Conservation (phyloP, 2,113 vertebrate species). For the Elgaria multicarinata region DNA sequence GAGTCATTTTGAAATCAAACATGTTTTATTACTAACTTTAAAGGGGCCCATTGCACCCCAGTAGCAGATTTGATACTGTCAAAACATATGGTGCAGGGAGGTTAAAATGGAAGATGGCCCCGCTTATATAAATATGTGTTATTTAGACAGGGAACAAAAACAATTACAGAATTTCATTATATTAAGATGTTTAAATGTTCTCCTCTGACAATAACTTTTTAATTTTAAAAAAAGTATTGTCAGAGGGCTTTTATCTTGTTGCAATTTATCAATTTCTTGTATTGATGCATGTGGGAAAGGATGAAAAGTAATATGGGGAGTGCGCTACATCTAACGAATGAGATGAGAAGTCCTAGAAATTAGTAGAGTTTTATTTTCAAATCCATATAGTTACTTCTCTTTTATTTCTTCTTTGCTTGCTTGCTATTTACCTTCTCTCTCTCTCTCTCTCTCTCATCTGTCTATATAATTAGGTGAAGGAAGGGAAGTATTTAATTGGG, state of each 20-base stretch:
- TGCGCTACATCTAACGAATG: conserved; percentile 60
- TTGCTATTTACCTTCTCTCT: neutral
- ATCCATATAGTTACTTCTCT: neutral
- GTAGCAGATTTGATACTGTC: neutral
- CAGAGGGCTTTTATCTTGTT: no score
- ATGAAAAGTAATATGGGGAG: conserved; percentile 10
- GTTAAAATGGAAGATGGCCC: neutral
- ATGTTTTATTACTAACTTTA: neutral
- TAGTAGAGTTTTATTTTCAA: conserved; percentile 54
- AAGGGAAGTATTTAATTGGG: neutral
- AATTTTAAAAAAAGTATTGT: no score
- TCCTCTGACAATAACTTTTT: neutral
- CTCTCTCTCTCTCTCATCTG: neutral
- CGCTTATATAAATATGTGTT: neutral
- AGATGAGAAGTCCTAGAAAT: conserved; percentile 46
- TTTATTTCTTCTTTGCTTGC: neutral
- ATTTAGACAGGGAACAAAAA: conserved; percentile 18
- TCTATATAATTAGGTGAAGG: neutral
- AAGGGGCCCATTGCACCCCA: neutral
- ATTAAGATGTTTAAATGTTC: conserved; percentile 20
- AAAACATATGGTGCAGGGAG: neutral
- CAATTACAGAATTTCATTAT: conserved; percentile 1
- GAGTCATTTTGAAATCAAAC: neutral
- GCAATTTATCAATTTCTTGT: neutral
- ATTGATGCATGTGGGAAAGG: conserved; percentile 39